Evolutionary conservation across 2,113 vertebrate species (phyloP).

Genomic region (Rhinichthys klamathensis): DNA sequence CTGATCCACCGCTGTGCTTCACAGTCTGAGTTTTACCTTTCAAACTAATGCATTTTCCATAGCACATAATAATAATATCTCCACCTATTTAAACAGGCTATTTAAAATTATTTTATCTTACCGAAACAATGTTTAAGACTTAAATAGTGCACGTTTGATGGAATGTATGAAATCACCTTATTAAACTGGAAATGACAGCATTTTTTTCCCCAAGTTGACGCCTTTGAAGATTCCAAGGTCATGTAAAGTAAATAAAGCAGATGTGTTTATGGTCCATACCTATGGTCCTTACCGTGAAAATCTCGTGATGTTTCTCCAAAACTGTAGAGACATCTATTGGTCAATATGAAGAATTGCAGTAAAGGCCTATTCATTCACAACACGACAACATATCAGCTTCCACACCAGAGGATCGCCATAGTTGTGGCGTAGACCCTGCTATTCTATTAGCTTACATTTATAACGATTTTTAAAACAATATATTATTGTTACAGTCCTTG

Average conservation of each 20-base stretch:
- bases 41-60: background rate
- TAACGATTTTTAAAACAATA: too few species aligned
- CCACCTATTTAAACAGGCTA: background rate
- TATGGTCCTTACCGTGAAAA: background rate
- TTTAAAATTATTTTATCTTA: background rate
- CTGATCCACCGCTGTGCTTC: too few species aligned
- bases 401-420: too few species aligned
- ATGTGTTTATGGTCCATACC: background rate
- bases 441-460: too few species aligned
- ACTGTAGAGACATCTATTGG: conserved; percentile 60
- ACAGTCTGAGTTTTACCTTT: background rate
- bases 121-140: background rate
- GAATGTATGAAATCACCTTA: too few species aligned
- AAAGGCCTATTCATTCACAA: background rate
- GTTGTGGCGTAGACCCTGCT: too few species aligned
- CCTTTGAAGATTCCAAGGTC: background rate
- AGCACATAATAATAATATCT: background rate
- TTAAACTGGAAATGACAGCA: background rate
- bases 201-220: background rate
- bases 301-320: background rate
- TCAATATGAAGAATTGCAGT: background rate
- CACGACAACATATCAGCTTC: too few species aligned
- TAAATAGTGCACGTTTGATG: background rate
- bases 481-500: too few species aligned
- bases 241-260: background rate